Conservation (phyloP, 2,888 invertebrate genomes). For the Platycnemis pennipes region DNA sequence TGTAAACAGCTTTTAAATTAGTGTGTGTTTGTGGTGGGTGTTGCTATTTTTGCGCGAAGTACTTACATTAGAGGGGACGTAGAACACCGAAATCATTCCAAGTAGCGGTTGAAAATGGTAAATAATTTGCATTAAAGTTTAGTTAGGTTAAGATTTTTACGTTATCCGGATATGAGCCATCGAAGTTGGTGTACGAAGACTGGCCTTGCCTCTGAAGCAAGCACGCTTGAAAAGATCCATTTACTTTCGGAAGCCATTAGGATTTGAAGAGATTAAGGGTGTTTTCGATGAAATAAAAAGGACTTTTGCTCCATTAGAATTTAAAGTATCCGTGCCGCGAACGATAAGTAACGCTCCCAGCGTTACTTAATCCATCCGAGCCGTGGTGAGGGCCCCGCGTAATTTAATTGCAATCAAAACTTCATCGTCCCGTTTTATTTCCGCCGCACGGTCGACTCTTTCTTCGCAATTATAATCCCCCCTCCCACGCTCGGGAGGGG, state of each 20-base stretch:
- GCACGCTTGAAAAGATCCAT: background rate
- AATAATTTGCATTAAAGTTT: too few species aligned
- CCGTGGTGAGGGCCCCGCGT: background rate
- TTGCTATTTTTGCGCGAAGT: too few species aligned
- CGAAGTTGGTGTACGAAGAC: background rate
- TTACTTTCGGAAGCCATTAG: background rate
- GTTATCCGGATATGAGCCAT: too few species aligned
- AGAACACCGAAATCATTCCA: too few species aligned
- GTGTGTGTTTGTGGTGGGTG: too few species aligned
- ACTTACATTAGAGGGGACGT: too few species aligned
- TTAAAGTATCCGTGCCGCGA: background rate
- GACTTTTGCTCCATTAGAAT: background rate
- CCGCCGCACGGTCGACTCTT: background rate
- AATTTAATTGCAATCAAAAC: conserved; percentile 21
- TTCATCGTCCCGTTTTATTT: conserved; percentile 34
- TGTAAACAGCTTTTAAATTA: too few species aligned
- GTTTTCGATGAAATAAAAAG: background rate
- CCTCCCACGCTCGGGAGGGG: background rate
- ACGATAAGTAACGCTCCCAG: background rate
- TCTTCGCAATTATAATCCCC: conserved; percentile 25
- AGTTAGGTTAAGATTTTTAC: too few species aligned
- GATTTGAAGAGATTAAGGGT: background rate
- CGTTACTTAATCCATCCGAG: background rate
- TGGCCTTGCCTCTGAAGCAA: background rate
- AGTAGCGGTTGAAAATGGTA: too few species aligned